phyloP scores from a whole-genome alignment of 1,140 invertebrate genomes.

The Drosophila pruinosa region DNA sequence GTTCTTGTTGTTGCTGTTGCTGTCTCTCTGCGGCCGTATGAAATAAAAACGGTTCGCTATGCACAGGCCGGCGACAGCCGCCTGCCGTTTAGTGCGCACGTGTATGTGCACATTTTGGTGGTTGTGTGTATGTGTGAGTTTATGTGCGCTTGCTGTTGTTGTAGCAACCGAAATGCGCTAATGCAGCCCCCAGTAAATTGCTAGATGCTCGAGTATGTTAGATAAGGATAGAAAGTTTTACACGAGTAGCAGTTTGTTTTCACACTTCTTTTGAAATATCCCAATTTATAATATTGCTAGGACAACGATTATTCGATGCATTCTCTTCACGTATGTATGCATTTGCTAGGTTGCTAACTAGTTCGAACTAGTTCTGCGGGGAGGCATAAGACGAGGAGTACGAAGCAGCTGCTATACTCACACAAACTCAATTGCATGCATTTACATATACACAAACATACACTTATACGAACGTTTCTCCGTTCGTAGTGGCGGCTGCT shows the following conservation, averaged over 20 bases:
- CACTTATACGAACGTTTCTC: constrained; percentile 11
- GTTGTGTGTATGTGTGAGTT: constrained; percentile 2
- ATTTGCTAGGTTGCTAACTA: constrained; percentile 23
- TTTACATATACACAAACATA: constrained; percentile 3
- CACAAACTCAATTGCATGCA: no score
- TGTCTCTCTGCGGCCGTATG: constrained; percentile 54
- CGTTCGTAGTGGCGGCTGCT: constrained; percentile 46
- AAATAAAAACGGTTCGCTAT: constrained; percentile 82
- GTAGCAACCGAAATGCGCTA: constrained; percentile 37
- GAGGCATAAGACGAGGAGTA: constrained; percentile 23
- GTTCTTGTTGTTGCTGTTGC: constrained; percentile 20
- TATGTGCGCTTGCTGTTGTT: constrained; percentile 39
- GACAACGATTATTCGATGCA: constrained; percentile 1
- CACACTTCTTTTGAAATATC: neutral
- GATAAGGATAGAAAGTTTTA: constrained; percentile 20
- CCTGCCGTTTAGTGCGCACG: constrained; percentile 5
- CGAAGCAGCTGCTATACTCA: constrained; percentile 19
- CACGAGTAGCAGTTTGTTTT: neutral
- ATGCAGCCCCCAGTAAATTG: constrained; percentile 19
- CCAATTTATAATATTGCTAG: constrained; percentile 10
- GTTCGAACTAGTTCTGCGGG: constrained; percentile 35
- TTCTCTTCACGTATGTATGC: neutral
- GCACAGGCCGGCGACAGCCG: constrained; percentile 39
- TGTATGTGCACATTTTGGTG: neutral
- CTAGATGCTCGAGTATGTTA: constrained; percentile 6